Evolutionary conservation across 2,113 vertebrate species (phyloP).

Genomic region (Callithrix jacchus): DNA sequence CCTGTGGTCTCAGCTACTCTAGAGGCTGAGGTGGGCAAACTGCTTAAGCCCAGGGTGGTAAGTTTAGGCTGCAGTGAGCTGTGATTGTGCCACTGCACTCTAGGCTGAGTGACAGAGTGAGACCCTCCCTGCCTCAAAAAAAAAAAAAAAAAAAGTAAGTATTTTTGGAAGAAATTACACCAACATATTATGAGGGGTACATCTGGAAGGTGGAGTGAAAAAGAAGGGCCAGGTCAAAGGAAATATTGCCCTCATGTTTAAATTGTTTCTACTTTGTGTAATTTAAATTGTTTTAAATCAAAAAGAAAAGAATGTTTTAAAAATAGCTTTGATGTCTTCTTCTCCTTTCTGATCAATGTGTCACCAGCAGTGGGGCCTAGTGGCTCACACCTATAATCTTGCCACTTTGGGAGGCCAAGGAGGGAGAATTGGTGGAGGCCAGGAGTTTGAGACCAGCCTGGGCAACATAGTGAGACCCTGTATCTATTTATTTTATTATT

Average conservation of each 20-base stretch:
- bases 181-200: not conserved
- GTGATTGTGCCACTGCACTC: not conserved
- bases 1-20: not conserved
- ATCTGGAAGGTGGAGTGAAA: not conserved
- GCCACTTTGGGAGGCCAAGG: not conserved
- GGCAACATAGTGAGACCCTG: not conserved
- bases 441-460: not conserved
- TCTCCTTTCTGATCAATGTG: not conserved
- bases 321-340: not conserved
- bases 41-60: not conserved
- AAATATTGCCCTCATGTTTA: not conserved
- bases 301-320: slow-evolving; percentile 7
- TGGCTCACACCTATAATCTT: not conserved
- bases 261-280: not conserved
- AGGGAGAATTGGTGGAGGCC: not conserved
- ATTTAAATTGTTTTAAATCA: not conserved
- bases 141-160: not conserved
- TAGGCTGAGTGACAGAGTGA: not conserved
- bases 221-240: not conserved
- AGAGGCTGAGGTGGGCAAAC: not conserved
- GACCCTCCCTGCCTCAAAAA: not conserved
- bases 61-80: not conserved
- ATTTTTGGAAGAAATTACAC: not conserved
- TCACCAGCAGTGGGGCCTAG: not conserved
- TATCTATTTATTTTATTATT: not conserved